Conservation (phyloP, 2,113 vertebrate species). For the Hydropotes inermis region DNA sequence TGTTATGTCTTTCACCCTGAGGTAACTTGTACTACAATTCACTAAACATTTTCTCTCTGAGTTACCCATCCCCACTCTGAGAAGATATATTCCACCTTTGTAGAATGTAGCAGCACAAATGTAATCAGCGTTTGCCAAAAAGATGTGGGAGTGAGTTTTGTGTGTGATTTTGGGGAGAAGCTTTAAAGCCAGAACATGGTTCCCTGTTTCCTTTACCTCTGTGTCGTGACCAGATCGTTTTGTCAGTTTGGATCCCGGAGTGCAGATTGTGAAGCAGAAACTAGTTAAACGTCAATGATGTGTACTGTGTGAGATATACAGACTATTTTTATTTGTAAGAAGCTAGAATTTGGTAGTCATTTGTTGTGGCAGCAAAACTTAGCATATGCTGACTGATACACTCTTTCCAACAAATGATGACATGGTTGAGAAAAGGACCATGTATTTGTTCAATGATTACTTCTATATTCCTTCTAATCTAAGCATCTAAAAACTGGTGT, state of each 20-base stretch:
- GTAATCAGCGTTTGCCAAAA: neutral
- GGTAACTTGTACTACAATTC: neutral
- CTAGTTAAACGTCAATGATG: neutral
- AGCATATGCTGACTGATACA: neutral
- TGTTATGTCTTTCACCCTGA: neutral
- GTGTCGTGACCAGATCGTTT: neutral
- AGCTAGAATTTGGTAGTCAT: neutral
- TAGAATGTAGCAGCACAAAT: neutral
- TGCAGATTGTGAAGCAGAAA: neutral
- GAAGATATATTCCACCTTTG: neutral
- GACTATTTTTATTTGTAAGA: neutral
- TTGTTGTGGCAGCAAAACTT: neutral
- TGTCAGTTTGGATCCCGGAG: neutral
- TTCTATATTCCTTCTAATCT: neutral
- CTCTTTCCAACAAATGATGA: neutral
- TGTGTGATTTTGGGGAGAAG: neutral
- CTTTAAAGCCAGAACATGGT: neutral
- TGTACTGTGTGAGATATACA: neutral
- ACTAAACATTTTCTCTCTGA: neutral
- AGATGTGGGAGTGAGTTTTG: neutral
- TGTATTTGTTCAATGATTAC: neutral
- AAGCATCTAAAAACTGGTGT: neutral
- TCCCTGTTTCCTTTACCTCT: neutral
- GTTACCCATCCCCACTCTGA: rapidly evolving
- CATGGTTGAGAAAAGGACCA: neutral